phyloP scores from a whole-genome alignment of 2,113 vertebrate genomes.

The Ameiurus melas region DNA sequence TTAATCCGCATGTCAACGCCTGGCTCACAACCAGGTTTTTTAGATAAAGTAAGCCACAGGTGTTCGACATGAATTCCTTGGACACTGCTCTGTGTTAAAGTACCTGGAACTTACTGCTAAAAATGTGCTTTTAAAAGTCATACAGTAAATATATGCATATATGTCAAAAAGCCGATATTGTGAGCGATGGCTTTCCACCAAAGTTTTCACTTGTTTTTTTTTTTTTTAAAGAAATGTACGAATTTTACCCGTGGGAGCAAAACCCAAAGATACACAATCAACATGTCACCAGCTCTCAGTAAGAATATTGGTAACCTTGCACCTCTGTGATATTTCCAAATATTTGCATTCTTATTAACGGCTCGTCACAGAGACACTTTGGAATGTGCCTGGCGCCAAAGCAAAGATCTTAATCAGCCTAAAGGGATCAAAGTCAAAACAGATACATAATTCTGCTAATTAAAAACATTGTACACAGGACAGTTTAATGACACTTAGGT shows the following conservation, averaged over 20 bases:
- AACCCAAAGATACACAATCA: conserved; percentile 56
- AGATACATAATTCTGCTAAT: conserved; percentile 52
- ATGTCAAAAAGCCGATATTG: not conserved
- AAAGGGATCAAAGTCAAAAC: conserved; percentile 64
- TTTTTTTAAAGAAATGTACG: not conserved
- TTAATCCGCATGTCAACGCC: not conserved
- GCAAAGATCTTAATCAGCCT: conserved; percentile 63
- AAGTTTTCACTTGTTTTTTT: not conserved
- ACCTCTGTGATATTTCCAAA: conserved; percentile 66
- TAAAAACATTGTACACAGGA: conserved; percentile 53
- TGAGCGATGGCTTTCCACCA: not conserved
- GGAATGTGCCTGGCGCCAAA: conserved; percentile 60
- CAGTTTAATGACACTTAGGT: conserved; percentile 36
- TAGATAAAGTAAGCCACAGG: not conserved
- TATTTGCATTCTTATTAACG: conserved; percentile 69
- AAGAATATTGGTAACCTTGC: conserved; percentile 63
- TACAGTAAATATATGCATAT: not conserved
- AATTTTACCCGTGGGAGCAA: conserved; percentile 20
- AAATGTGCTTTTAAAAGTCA: not conserved
- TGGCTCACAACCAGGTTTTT: not conserved
- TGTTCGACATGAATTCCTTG: conserved; percentile 13
- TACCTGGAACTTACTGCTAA: not conserved
- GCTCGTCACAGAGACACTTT: conserved; percentile 49
- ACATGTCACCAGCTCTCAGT: conserved; percentile 54
- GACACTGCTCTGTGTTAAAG: not conserved